phyloP scores from a whole-genome alignment of 2,113 vertebrate species.

The Brachyhypopomus occidentalis region DNA sequence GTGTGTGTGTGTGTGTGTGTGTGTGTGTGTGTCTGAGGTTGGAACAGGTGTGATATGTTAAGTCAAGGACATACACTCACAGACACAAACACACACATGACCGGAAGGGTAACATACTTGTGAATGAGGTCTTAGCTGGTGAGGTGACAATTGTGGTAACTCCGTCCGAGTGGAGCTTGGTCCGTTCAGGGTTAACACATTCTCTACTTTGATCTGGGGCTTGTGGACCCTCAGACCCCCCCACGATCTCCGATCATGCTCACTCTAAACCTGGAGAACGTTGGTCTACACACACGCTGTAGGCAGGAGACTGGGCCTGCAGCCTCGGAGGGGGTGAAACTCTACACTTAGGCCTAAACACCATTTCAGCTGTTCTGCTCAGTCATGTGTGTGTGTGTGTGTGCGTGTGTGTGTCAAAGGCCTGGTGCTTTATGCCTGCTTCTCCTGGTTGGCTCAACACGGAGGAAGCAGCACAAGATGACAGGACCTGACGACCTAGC shows the following conservation, averaged over 20 bases:
- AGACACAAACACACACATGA: neutral
- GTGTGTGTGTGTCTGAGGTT: constrained; percentile 35
- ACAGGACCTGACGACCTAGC: no score
- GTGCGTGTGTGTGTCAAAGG: no score
- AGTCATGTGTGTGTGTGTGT: constrained; percentile 30
- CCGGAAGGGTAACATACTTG: neutral
- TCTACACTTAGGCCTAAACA: constrained; percentile 11
- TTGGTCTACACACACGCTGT: neutral
- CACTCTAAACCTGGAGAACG: neutral
- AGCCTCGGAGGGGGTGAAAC: constrained; percentile 10
- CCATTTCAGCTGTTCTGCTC: constrained; percentile 52
- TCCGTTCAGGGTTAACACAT: constrained; percentile 23
- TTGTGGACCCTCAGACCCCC: constrained; percentile 3
- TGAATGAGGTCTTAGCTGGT: constrained; percentile 3
- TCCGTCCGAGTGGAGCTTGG: constrained; percentile 1
- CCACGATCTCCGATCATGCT: neutral
- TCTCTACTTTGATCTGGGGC: constrained; percentile 25
- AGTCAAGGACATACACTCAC: constrained; percentile 44
- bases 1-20: constrained; percentile 11
- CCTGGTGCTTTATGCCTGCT: no score
- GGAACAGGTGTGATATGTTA: constrained; percentile 65
- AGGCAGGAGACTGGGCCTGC: neutral
- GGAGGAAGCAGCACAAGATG: constrained; percentile 36
- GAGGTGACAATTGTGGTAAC: neutral
- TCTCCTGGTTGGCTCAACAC: neutral